Base-by-base conservation (phyloP, 2,113 vertebrate genomes). In the Gnathonemus echidnorhynchus region DNA sequence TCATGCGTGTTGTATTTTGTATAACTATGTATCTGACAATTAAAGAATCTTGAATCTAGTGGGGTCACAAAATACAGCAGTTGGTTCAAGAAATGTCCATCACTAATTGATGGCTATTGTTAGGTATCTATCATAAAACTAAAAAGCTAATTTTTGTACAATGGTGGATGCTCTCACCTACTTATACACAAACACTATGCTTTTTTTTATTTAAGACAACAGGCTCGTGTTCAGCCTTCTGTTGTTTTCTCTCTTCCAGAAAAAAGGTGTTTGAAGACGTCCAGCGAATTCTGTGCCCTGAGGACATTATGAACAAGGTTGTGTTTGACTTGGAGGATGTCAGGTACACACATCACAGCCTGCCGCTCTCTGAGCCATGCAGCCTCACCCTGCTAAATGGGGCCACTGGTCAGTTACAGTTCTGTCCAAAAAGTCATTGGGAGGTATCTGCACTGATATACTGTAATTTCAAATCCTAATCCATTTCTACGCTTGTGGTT, bases 251-350 rank as follows among this genome's bases (percentile, higher is more conserved):
- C 6, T 58, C 27, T 93, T 92, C 91, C 92, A 99, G 98, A 91
- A 95, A 96, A 91, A 98, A 97, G 94, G 96, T 98, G 80, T 91
- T 98, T 7, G 97, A 98, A 88, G 98, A 99, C 66, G 5, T 98
- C 89, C 95, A 92, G 21, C 97, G 97, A 48, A 93, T 97, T n/a
- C 92, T 98, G 88, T 94, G 95, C 66, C 94, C 97, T 0, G 92
- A 90, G 15, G 97, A 98, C 90, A 89, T 97, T 89, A 94, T 98
- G 56, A 95, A 97, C 90, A 95, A 94, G 92, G 96, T 96, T 0
- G 96, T 97, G 84, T 99, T 98, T 95, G 97, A 98, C 94, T 89
- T 97, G 89, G 97, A 98, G 1, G 94, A 96, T 87, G 92, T 93
- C 93, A 94, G 97, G 98, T 99, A 95, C 62, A 94, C 94, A 88